phyloP scores from a whole-genome alignment of 2,113 vertebrate genomes.

The Lipophrys pholis region DNA sequence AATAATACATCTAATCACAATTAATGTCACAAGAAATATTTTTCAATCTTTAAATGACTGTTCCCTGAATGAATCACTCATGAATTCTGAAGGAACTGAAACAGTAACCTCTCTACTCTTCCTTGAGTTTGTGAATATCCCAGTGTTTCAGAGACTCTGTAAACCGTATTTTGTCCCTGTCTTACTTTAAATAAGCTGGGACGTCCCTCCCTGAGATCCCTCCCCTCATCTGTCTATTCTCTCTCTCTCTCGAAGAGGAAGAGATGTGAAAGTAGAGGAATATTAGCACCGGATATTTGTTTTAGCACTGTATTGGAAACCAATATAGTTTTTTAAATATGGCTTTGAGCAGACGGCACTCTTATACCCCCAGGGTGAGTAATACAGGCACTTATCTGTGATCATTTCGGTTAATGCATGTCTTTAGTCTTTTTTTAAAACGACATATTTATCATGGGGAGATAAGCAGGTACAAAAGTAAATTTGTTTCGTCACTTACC shows the following conservation, averaged over 20 bases:
- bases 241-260: slow-evolving; percentile 2
- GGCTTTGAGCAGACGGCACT: slow-evolving; percentile 75
- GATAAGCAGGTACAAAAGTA: neutral
- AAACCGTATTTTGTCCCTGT: neutral
- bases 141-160: no score
- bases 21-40: no score
- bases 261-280: slow-evolving; percentile 15
- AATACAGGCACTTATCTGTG: neutral
- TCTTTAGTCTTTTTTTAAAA: neutral
- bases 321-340: slow-evolving; percentile 35
- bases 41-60: no score
- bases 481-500: slow-evolving; percentile 52
- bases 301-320: slow-evolving; percentile 27
- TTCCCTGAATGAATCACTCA: no score
- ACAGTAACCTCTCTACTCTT: no score
- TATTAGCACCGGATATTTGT: neutral
- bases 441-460: neutral
- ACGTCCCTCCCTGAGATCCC: slow-evolving; percentile 51
- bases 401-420: neutral
- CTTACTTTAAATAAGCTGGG: slow-evolving; percentile 36
- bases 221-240: neutral
- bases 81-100: no score
- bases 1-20: no score
- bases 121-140: no score
- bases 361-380: slow-evolving; percentile 76